Conservation (phyloP, 2,888 invertebrate species). For the Lymantria monacha region DNA sequence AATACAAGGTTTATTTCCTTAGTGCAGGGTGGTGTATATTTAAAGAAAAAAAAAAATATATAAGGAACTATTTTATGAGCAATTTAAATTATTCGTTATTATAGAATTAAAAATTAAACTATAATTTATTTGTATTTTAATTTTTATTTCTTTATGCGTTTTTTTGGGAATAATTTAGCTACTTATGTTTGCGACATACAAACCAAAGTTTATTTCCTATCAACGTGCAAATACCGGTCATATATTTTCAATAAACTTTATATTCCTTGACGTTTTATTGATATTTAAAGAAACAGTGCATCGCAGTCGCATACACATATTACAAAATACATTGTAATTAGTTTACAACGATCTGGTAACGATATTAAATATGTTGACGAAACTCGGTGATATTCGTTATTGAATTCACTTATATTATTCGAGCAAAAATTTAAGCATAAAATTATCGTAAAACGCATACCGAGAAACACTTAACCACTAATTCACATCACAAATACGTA, state of each 20-base stretch:
- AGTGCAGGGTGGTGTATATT: too few relatives aligned
- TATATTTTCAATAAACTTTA: conserved; percentile 56
- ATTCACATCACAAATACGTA: conserved; percentile 26
- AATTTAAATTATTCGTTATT: too few relatives aligned
- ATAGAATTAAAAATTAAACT: too few relatives aligned
- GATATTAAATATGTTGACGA: conserved; percentile 8
- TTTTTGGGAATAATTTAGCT: too few relatives aligned
- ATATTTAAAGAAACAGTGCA: conserved; percentile 37
- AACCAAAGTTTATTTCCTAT: not conserved
- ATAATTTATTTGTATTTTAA: too few relatives aligned
- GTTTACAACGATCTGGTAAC: conserved; percentile 15
- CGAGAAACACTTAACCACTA: conserved; percentile 21
- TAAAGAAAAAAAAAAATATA: too few relatives aligned
- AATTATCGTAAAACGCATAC: conserved; percentile 29
- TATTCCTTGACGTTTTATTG: conserved; percentile 42
- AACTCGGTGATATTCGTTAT: conserved; percentile 12
- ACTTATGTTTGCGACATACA: too few relatives aligned
- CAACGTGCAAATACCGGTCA: conserved; percentile 22
- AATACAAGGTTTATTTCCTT: too few relatives aligned
- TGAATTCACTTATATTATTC: conserved; percentile 13
- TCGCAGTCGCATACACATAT: conserved; percentile 29
- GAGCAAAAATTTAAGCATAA: conserved; percentile 16
- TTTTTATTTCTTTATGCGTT: too few relatives aligned
- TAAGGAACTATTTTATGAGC: too few relatives aligned
- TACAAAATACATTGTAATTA: conserved; percentile 37